These are phyloP conservation scores for Pherbina coryleti DNA, from an alignment of 2,888 invertebrate genomes.

Conservation along the genomic window DNA sequence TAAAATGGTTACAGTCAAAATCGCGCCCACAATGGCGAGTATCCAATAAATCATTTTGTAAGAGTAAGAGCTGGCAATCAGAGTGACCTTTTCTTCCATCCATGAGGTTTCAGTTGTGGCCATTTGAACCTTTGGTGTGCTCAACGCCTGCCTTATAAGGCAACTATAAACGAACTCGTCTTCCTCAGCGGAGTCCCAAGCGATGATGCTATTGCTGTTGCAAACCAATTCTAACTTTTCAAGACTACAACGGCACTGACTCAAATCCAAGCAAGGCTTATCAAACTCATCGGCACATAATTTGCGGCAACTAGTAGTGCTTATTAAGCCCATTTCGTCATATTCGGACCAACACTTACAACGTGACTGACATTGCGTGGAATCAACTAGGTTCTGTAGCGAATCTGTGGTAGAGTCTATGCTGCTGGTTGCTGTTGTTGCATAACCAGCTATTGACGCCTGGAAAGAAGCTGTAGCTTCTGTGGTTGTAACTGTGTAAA, in stretches of 20 bases:
- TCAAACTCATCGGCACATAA: constrained; percentile 53
- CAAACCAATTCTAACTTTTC: constrained; percentile 46
- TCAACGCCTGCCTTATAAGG: background rate
- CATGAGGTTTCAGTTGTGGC: background rate
- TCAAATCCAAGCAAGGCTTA: constrained; percentile 52
- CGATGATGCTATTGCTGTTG: constrained; percentile 11
- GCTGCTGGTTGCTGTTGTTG: background rate
- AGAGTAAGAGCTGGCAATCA: background rate
- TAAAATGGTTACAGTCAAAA: background rate
- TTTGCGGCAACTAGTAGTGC: constrained; percentile 45
- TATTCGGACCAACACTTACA: constrained; percentile 53
- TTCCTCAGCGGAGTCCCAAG: background rate
- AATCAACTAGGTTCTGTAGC: background rate
- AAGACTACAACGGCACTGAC: constrained; percentile 50
- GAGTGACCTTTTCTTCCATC: background rate
- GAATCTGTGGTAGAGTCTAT: background rate
- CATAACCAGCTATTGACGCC: background rate
- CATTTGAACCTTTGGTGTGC: background rate
- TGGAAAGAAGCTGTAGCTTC: no score
- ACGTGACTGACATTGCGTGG: constrained; percentile 40
- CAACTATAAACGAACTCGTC: constrained; percentile 20
- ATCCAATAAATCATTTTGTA: background rate
- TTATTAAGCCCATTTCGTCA: constrained; percentile 38
- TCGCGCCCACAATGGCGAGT: background rate
- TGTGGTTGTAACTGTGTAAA: no score